Conservation (phyloP, 2,113 vertebrate genomes). For the Anolis carolinensis region DNA sequence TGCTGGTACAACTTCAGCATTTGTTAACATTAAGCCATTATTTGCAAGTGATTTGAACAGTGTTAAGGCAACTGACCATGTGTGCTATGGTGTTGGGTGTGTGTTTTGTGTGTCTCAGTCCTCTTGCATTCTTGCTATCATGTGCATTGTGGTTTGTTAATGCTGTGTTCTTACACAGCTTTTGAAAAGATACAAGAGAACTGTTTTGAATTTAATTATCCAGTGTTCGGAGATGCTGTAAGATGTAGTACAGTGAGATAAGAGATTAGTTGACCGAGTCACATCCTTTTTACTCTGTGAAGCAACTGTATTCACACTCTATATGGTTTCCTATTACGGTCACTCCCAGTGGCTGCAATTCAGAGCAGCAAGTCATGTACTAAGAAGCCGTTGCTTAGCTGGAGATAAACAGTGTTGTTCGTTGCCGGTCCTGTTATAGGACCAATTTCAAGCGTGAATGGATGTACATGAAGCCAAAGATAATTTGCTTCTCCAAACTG, state of each 20-base stretch:
- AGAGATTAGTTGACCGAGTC: constrained; percentile 18
- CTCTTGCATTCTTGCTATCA: neutral
- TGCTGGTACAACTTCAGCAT: neutral
- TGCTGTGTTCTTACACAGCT: neutral
- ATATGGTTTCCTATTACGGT: constrained; percentile 18
- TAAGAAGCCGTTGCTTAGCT: constrained; percentile 1
- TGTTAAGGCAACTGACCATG: neutral
- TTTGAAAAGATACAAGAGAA: neutral
- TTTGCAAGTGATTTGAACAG: neutral
- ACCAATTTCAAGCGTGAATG: neutral
- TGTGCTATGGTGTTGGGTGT: neutral
- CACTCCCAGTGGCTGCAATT: constrained; percentile 10
- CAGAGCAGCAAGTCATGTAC: neutral
- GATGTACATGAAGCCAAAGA: neutral
- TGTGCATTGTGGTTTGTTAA: neutral
- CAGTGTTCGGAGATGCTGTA: neutral
- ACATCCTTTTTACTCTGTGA: constrained; percentile 23
- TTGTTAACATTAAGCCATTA: neutral
- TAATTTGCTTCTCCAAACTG: neutral
- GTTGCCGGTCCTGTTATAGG: neutral
- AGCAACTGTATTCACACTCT: constrained; percentile 20
- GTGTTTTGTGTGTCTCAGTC: neutral
- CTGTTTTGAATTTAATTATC: neutral
- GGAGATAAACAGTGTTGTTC: neutral
- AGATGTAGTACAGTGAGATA: constrained; percentile 12